These are phyloP conservation scores for Acanthurus tractus DNA, from an alignment of 2,797 vertebrate species.

Conservation along the genomic window DNA sequence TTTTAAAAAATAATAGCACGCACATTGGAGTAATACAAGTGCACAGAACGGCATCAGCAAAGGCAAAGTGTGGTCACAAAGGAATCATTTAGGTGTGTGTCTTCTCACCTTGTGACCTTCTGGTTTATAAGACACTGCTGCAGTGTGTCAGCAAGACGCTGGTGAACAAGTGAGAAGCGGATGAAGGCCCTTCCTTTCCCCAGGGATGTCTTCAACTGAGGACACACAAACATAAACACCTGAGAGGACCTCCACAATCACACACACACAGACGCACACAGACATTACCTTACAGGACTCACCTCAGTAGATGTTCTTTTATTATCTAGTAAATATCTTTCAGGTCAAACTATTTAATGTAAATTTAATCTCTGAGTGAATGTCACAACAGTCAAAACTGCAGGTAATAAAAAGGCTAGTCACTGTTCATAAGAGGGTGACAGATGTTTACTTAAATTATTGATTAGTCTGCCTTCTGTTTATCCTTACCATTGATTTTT, in stretches of 20 bases:
- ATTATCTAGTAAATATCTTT: too few species aligned
- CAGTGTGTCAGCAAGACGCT: conserved; percentile 95
- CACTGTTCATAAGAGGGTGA: too few species aligned
- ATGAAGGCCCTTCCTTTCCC: conserved; percentile 96
- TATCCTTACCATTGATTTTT: background rate
- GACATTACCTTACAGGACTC: too few species aligned
- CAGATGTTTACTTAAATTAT: background rate
- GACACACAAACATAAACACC: conserved; percentile 44
- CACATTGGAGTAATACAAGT: too few species aligned
- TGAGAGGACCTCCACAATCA: background rate
- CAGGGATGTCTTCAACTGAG: conserved; percentile 93
- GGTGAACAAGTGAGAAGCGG: conserved; percentile 95
- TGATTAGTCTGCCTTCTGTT: background rate
- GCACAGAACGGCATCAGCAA: too few species aligned
- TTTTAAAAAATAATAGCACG: too few species aligned
- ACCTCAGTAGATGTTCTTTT: too few species aligned
- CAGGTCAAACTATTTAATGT: too few species aligned
- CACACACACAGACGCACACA: background rate
- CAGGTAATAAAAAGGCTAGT: too few species aligned
- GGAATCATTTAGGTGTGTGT: background rate
- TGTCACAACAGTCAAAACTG: too few species aligned
- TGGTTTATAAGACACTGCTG: conserved; percentile 97
- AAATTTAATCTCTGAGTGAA: too few species aligned
- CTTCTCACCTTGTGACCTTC: conserved; percentile 91
- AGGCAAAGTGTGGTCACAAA: too few species aligned